Conservation (phyloP, 2,888 invertebrate genomes). For the Meandrusa payeni region DNA sequence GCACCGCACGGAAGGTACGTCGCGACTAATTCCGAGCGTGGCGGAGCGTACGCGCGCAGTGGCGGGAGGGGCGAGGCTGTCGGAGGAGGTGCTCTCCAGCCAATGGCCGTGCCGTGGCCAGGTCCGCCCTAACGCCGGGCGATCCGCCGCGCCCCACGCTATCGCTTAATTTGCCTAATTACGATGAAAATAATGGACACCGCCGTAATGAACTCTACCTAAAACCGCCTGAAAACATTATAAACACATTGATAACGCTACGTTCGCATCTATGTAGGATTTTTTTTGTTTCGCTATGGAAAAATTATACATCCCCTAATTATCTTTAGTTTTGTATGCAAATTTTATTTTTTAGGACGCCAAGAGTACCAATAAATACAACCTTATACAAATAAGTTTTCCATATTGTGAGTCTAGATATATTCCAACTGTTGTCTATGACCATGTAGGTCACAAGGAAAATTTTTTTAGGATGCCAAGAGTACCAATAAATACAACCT, state of each 20-base stretch:
- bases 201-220: slow-evolving; percentile 51
- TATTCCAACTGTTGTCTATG: too few species aligned
- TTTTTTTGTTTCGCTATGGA: too few species aligned
- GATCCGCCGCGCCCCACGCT: slow-evolving; percentile 37
- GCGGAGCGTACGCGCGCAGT: slow-evolving; percentile 28
- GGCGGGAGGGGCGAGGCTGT: slow-evolving; percentile 32
- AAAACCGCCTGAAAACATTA: slow-evolving; percentile 27
- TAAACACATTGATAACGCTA: slow-evolving; percentile 14
- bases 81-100: slow-evolving; percentile 46
- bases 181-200: slow-evolving; percentile 69
- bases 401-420: too few species aligned
- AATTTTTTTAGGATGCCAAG: too few species aligned
- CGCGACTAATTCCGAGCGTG: slow-evolving; percentile 55
- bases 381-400: too few species aligned
- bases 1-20: slow-evolving; percentile 52
- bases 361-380: too few species aligned
- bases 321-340: too few species aligned
- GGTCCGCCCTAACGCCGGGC: slow-evolving; percentile 32
- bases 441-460: too few species aligned
- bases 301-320: too few species aligned
- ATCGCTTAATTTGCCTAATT: slow-evolving; percentile 73
- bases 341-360: too few species aligned
- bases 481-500: too few species aligned
- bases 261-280: background rate
- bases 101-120: slow-evolving; percentile 46